Percentiles rank a stretch among this genome's conserved stretches.
Evolutionary conservation across 2,113 vertebrate species (phyloP).

Genomic region (Meles meles): DNA sequence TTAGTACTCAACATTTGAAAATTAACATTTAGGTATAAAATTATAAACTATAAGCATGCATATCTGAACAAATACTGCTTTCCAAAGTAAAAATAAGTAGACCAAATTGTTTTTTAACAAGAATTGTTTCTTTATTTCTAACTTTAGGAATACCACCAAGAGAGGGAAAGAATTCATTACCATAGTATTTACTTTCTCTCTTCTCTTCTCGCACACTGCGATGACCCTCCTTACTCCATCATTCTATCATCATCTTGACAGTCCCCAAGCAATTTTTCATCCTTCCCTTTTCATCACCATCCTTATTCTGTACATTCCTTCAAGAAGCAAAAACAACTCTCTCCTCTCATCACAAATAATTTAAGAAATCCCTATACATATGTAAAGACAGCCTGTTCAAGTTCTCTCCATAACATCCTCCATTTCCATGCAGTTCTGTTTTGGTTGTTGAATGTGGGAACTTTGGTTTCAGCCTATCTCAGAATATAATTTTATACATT

Average conservation of each 20-base stretch:
- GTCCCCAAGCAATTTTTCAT: constrained; percentile 10
- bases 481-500: neutral
- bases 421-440: neutral
- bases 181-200: neutral
- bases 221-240: constrained; percentile 33
- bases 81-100: neutral
- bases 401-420: neutral
- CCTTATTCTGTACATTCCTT: constrained; percentile 62
- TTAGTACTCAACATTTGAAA: constrained; percentile 9
- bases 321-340: constrained; percentile 50
- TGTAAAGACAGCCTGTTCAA: constrained; percentile 16
- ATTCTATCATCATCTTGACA: constrained; percentile 68
- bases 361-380: constrained; percentile 34
- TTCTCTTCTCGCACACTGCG: neutral
- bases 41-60: neutral
- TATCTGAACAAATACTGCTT: neutral
- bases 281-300: constrained; percentile 57
- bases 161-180: neutral
- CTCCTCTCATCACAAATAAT: constrained; percentile 24
- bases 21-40: neutral
- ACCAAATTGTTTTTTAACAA: neutral
- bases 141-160: neutral
- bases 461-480: neutral
- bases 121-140: neutral
- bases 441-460: neutral